phyloP scores from a whole-genome alignment of 1,140 invertebrate genomes.

The Piezodorus guildinii region DNA sequence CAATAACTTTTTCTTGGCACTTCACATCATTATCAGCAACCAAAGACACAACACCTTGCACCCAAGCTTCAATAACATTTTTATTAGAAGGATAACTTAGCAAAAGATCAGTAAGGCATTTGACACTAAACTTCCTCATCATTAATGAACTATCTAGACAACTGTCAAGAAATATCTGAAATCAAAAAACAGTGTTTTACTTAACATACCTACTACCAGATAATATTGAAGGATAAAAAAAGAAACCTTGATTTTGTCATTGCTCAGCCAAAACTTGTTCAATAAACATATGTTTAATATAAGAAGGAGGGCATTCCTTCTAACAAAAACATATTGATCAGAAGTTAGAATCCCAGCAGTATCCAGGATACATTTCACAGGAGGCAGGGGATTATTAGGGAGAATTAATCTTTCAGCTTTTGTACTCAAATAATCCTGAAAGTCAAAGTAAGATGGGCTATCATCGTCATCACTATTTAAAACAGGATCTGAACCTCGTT shows the following conservation, averaged over 20 bases:
- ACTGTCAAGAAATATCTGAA: constrained; percentile 38
- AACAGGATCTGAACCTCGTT: constrained; percentile 26
- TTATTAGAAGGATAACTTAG: constrained; percentile 35
- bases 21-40: constrained; percentile 47
- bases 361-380: constrained; percentile 31
- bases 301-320: constrained; percentile 43
- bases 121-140: constrained; percentile 43
- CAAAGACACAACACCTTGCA: constrained; percentile 42
- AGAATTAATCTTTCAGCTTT: constrained; percentile 24
- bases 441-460: constrained; percentile 23
- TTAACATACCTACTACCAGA: constrained; percentile 23
- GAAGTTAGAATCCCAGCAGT: constrained; percentile 40
- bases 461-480: neutral
- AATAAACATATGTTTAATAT: constrained; percentile 36
- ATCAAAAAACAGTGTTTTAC: constrained; percentile 21
- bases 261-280: constrained; percentile 31
- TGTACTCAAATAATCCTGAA: constrained; percentile 21
- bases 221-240: constrained; percentile 28
- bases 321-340: constrained; percentile 46
- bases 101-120: constrained; percentile 42
- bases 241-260: constrained; percentile 34
- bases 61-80: constrained; percentile 38
- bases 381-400: constrained; percentile 33
- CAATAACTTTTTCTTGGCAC: constrained; percentile 47
- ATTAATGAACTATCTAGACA: constrained; percentile 44